A percentile compares a stretch with the other conserved stretches of the same genome.
phyloP scores from a whole-genome alignment of 2,888 invertebrate genomes.

The Dastarcus helophoroides region DNA sequence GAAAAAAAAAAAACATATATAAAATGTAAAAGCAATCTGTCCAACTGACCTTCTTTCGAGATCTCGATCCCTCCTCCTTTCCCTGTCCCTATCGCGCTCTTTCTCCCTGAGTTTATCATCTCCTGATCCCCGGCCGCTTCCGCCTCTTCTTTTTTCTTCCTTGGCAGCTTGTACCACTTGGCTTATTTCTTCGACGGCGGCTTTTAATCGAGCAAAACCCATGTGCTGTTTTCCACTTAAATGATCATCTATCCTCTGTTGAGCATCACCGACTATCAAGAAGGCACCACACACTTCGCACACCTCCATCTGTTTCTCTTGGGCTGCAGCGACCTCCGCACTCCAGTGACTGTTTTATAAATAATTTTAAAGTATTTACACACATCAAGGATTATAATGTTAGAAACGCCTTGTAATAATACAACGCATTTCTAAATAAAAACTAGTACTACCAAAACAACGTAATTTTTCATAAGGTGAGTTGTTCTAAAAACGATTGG shows the following conservation, averaged over 20 bases:
- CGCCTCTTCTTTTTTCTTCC: slow-evolving; percentile 33
- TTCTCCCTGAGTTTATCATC: slow-evolving; percentile 20
- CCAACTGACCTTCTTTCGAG: slow-evolving; percentile 14
- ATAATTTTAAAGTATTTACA: too few species aligned
- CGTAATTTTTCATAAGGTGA: too few species aligned
- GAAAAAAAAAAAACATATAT: too few species aligned
- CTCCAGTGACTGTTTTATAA: slow-evolving; percentile 61
- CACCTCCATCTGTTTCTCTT: slow-evolving; percentile 98
- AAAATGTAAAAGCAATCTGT: slow-evolving; percentile 6
- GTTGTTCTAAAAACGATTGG: too few species aligned
- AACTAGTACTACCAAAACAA: too few species aligned
- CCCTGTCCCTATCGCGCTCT: slow-evolving; percentile 18
- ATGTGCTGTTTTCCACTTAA: slow-evolving; percentile 97
- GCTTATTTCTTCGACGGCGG: slow-evolving; percentile 57
- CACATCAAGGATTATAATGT: too few species aligned
- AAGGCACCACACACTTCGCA: slow-evolving; percentile 98
- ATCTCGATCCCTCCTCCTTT: slow-evolving; percentile 19
- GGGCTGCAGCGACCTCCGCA: slow-evolving; percentile 73
- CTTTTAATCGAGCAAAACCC: slow-evolving; percentile 63
- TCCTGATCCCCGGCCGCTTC: slow-evolving; percentile 23
- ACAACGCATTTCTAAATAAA: too few species aligned
- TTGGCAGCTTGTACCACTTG: slow-evolving; percentile 48
- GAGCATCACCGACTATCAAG: slow-evolving; percentile 97
- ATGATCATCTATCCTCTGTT: slow-evolving; percentile 95
- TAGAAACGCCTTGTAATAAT: too few species aligned